These are phyloP conservation scores for Mareca penelope DNA, from an alignment of 2,797 vertebrate species.

Conservation along the genomic window DNA sequence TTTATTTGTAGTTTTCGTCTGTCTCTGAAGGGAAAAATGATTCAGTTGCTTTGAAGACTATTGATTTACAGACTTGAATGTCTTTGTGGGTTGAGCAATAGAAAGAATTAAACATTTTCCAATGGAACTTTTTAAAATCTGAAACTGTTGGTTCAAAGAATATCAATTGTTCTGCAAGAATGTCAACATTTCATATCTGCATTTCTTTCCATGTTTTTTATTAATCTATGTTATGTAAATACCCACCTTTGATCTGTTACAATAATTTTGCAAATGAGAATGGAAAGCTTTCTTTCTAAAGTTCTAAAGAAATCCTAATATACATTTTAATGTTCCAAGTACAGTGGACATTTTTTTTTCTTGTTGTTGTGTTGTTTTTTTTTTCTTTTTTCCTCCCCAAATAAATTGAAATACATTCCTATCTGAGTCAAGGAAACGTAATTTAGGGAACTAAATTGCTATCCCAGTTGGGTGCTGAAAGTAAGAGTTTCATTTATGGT, in stretches of 20 bases:
- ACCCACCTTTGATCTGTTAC: not conserved
- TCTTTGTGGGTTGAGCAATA: not conserved
- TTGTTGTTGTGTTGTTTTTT: no score
- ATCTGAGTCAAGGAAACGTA: not conserved
- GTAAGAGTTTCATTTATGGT: not conserved
- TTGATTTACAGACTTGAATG: not conserved
- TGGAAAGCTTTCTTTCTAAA: not conserved
- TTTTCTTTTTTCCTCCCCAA: not conserved
- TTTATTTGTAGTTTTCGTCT: slow-evolving; percentile 14
- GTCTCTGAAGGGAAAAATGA: not conserved
- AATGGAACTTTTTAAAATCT: not conserved
- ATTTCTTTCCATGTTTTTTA: not conserved
- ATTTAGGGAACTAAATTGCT: not conserved
- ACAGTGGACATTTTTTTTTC: not conserved
- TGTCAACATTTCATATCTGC: not conserved
- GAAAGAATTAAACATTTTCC: not conserved
- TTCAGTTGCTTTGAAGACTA: not conserved
- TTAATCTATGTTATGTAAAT: not conserved
- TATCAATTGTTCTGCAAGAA: not conserved
- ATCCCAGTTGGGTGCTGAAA: not conserved
- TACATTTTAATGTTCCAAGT: not conserved
- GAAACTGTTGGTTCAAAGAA: not conserved
- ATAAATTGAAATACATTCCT: not conserved
- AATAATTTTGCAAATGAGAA: not conserved
- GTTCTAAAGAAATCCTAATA: not conserved